phyloP scores from a whole-genome alignment of 2,113 vertebrate species.

The Strix uralensis region DNA sequence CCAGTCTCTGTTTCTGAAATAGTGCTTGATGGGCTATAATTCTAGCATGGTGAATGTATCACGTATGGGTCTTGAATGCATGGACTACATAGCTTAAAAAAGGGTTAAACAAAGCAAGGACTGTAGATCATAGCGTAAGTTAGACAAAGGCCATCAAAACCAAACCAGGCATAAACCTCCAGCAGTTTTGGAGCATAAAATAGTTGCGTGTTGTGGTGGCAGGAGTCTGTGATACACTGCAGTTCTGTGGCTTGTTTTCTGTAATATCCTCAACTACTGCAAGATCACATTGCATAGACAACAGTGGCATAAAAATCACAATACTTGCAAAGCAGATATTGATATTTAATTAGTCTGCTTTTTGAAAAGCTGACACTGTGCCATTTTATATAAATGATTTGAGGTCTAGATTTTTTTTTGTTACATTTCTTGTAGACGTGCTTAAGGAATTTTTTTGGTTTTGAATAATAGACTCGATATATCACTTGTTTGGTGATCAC shows the following conservation, averaged over 20 bases:
- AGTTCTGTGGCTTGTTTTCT: conserved; percentile 27
- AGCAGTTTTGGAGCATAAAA: neutral
- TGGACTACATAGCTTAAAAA: neutral
- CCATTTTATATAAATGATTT: conserved; percentile 44
- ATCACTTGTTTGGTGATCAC: neutral
- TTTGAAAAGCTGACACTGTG: conserved; percentile 45
- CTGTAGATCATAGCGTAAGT: neutral
- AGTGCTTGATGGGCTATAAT: neutral
- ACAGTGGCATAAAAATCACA: conserved; percentile 36
- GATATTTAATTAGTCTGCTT: conserved; percentile 58
- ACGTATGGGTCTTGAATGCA: neutral
- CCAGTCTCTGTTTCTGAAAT: neutral
- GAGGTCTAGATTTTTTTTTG: neutral
- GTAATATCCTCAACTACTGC: conserved; percentile 12
- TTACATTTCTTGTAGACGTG: neutral
- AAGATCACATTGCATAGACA: conserved; percentile 46
- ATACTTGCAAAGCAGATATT: conserved; percentile 56
- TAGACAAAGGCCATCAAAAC: conserved; percentile 44
- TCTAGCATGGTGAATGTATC: neutral
- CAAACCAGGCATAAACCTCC: neutral
- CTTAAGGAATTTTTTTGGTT: conserved; percentile 11
- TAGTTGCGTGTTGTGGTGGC: neutral
- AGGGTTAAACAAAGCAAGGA: conserved; percentile 5
- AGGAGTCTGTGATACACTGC: neutral
- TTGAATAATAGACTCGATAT: neutral